Evolutionary conservation across 1,140 invertebrate species (phyloP), one percentile per base, ranked within the genome.

Genomic region (Zaprionus ghesquierei): DNA sequence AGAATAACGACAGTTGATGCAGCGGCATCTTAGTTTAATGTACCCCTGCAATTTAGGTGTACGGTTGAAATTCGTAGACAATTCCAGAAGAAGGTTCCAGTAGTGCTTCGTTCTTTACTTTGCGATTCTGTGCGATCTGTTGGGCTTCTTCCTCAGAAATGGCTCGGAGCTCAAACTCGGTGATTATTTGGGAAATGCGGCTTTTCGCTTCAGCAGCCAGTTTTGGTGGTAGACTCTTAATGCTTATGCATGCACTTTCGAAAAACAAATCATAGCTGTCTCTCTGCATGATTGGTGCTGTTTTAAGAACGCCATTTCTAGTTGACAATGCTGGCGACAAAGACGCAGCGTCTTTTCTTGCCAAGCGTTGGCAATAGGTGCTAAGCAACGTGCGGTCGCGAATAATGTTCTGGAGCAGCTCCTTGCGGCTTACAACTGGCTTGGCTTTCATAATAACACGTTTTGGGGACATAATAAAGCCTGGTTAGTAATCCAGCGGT

Each of bases 241-340:
- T 81, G 38, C 69, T 89, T 33, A 87, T 72, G 49, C 84, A 81
- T 15, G 79, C 84, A 33, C 89, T 90, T 51, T 90, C 89, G 5
- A 90, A 90, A 35, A 90, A 90, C 44, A 90, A 58, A 25, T 90
- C 89, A 41, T 89, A 90, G 61, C 84, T 89, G 27, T 82, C 66
- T 1, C 79, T 60, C 13, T 77, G 75, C n/a, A 13, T 31, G 5
- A 61, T n/a, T 22, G 23, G 10, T 8, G 15, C 13, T 23, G 20
- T 3, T 5, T 25, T 46, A 1, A 25, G 9, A 12, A 59, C 5
- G 3, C 12, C 12, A 15, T 33, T 20, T 1, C 10, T 18, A 0
- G 51, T 5, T 18, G 29, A 8, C 25, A 3, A 5, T 29, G 12
- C 35, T 10, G 18, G 35, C 6, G 6, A n/a, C 8, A 5, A 0